Percentiles rank a stretch among this genome's conserved stretches.
Conservation (phyloP, 2,888 invertebrate genomes). For the Protodeltote pygarga region DNA sequence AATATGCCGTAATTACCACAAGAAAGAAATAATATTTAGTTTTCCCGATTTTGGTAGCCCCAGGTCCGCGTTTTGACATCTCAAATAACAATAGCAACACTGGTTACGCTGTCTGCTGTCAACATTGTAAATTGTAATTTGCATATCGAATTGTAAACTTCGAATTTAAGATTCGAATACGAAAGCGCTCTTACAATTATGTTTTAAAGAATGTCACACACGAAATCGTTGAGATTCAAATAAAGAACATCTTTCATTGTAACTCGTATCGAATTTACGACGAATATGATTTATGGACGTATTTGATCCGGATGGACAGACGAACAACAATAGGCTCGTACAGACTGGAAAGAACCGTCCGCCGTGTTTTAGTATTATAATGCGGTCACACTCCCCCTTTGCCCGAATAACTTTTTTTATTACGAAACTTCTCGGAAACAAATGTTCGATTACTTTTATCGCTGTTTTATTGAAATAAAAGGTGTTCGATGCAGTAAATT, state of each 20-base stretch:
- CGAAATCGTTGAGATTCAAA: conserved; percentile 67
- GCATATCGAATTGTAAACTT: conserved; percentile 43
- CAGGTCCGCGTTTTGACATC: conserved; percentile 11
- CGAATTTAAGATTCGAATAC: conserved; percentile 24
- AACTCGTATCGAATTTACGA: conserved; percentile 83
- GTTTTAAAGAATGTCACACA: conserved; percentile 43
- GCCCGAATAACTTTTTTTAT: conserved; percentile 71
- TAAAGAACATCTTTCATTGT: conserved; percentile 83
- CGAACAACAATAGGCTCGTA: conserved; percentile 80
- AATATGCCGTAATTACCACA: conserved; percentile 71
- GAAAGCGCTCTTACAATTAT: conserved; percentile 45
- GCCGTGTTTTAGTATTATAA: conserved; percentile 80
- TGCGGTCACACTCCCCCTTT: conserved; percentile 74
- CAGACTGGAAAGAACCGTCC: conserved; percentile 70
- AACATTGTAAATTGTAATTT: conserved; percentile 20
- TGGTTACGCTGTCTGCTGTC: conserved; percentile 5
- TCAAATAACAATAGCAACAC: conserved; percentile 1
- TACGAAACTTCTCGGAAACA: conserved; percentile 71
- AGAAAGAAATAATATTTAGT: conserved; percentile 54
- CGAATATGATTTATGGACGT: conserved; percentile 84
- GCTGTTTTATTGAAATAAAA: conserved; percentile 56
- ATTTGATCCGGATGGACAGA: conserved; percentile 83
- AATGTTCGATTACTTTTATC: conserved; percentile 62
- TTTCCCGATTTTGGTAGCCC: conserved; percentile 60
- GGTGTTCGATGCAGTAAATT: conserved; percentile 40